Evolutionary conservation across 2,888 invertebrate genomes (phyloP), one percentile per base, ranked within the genome.

Genomic region (Serrognathus titanus): DNA sequence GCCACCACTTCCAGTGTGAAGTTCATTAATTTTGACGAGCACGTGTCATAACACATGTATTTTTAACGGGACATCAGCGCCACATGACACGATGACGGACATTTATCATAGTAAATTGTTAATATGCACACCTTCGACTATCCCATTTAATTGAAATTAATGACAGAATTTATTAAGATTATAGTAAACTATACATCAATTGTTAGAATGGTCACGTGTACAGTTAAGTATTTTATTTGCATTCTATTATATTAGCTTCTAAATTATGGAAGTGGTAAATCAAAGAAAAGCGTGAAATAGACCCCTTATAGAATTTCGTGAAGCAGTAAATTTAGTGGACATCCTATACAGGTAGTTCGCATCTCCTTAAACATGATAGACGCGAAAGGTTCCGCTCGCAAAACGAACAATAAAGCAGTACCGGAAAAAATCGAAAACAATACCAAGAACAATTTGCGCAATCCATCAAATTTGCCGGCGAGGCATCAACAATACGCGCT

Each of bases 21-120:
- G 68, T 71, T 73, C 72, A 72, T 74, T 74, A 73, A 74, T 73
- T 74, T 71, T 71, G 74, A 74, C 69, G 66, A 67, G 69, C 71
- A 69, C 71, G 71, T 72, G 74, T 73, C 74, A 73, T 68, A 74
- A 73, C 72, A 73, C 69, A 70, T 72, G 73, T 70, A 63, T 62
- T 63, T 62, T 62, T 57, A 43, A 31, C 37, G 13, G 16, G 12
- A 43, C 36, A 35, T 8, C 20, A 43, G 13, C 38, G 16, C 16
- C 10, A 38, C 49, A 24, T 10, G 49, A 49, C 38, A 24, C 16
- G 38, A 38, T 36, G 36, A 49, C 16, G 38, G 48, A 48, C 48
- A 48, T 31, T 48, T 48, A 36, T 48, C 48, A 48, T 11, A 35
- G 13, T 48, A 31, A 31, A 31, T 31, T 31, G 24, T 31, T 31